Evolutionary conservation across 2,888 invertebrate genomes (phyloP), one percentile per base, ranked within the genome.

Genomic region (Chrysotoxum bicinctum): DNA sequence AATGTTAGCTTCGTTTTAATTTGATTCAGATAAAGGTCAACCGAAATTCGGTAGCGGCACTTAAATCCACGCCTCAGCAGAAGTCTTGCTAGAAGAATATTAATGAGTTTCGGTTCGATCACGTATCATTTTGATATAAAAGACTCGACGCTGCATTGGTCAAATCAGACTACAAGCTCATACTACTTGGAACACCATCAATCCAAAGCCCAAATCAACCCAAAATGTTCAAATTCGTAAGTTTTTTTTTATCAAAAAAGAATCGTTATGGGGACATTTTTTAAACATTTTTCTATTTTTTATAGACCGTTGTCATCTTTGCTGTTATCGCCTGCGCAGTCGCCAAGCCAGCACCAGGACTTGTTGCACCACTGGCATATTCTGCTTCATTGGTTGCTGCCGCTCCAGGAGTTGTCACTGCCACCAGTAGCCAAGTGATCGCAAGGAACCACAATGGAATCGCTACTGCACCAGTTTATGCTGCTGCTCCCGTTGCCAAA

Each of bases 401-500:
- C 21, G 76, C 73, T 62, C 87, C 84, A 79, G 87, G 78, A 45
- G 85, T 90, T 66, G 87, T 90, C n/a, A 89, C 90, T 0, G 87
- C 90, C 16, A 87, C 87, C 7, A 90, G 91, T 35, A 88, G 90
- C 84, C 91, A 91, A 78, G 90, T 90, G 43, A 87, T 91, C 16
- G 82, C 89, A 4, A 90, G 90, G 5, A 89, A 90, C 85, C 89
- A 89, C 73, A 89, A 90, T 88, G 89, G 90, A 23, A 87, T 88
- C 26, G 89, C 89, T 75, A 86, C 89, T 37, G 88, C 88, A 21
- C 95, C 95, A 0, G 94, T 95, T 0, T 93, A 94, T 88, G 21
- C 56, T 94, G 95, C 91, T 94, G 94, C 8, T 94, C 93, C 93
- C 0, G 90, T 94, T 9, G 90, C 93, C 68, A 90, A 92, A 50